Percentiles rank a stretch among this genome's conserved stretches.
phyloP scores from a whole-genome alignment of 2,888 invertebrate species.

The Chydorus sphaericus region DNA sequence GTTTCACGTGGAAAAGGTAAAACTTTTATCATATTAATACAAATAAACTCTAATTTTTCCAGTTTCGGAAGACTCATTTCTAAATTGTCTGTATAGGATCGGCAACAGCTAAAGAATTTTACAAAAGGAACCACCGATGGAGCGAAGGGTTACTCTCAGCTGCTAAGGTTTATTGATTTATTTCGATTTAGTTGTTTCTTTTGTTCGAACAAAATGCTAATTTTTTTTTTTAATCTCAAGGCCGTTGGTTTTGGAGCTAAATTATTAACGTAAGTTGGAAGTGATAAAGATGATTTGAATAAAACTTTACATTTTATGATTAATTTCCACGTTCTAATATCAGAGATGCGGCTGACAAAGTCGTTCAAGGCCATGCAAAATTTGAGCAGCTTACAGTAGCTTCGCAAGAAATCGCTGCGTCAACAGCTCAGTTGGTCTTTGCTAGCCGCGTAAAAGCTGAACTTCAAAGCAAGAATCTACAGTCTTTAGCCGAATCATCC shows the following conservation, averaged over 20 bases:
- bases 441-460: conserved; percentile 92
- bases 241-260: conserved; percentile 10
- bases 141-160: conserved; percentile 96
- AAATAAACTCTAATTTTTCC: not conserved
- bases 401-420: conserved; percentile 90
- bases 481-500: conserved; percentile 70
- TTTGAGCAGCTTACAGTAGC: conserved; percentile 88
- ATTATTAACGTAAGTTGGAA: not conserved
- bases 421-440: conserved; percentile 92
- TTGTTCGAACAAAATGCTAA: not conserved
- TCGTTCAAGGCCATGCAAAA: conserved; percentile 68
- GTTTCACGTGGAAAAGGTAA: conserved; percentile 64
- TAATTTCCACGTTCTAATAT: no score
- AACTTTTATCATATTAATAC: not conserved
- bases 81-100: conserved; percentile 40
- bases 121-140: conserved; percentile 97
- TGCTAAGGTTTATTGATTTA: no score
- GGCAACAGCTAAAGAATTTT: conserved; percentile 81
- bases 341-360: conserved; percentile 83
- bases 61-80: not conserved
- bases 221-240: no score
- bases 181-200: conserved; percentile 57
- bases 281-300: no score
- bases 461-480: conserved; percentile 58
- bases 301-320: no score